Conservation (phyloP, 1,140 invertebrate genomes). For the Scaptomyza graminum region DNA sequence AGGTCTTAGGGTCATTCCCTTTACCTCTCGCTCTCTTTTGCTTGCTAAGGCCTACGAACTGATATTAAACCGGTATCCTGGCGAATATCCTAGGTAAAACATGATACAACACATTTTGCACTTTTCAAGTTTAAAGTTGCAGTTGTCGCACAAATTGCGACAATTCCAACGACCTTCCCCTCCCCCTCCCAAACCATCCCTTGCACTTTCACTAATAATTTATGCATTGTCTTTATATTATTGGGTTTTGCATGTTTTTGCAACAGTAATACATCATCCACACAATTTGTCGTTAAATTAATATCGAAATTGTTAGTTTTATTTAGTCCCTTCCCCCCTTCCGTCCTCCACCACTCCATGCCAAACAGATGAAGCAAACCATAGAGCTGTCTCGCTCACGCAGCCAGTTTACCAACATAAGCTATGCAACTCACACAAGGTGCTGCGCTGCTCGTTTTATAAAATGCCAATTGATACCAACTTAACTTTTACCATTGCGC, state of each 20-base stretch:
- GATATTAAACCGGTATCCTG: slow-evolving; percentile 73
- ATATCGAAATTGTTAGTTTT: slow-evolving; percentile 14
- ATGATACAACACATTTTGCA: background rate
- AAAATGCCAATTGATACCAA: slow-evolving; percentile 29
- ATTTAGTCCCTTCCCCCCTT: slow-evolving; percentile 3
- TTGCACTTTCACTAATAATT: background rate
- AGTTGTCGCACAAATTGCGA: background rate
- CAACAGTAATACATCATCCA: too few relatives aligned
- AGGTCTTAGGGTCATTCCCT: slow-evolving; percentile 6
- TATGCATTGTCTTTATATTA: background rate
- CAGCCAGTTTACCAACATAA: background rate
- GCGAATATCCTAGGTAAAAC: slow-evolving; percentile 53
- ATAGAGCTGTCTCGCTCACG: slow-evolving; percentile 34
- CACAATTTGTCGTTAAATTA: slow-evolving; percentile 24
- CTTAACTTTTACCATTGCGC: slow-evolving; percentile 14
- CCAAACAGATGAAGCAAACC: background rate
- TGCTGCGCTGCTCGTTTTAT: slow-evolving; percentile 26
- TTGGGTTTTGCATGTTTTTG: too few relatives aligned
- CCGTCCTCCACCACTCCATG: background rate
- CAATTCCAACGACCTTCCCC: background rate
- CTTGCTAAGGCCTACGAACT: slow-evolving; percentile 22
- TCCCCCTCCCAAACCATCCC: too few relatives aligned
- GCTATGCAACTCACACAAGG: slow-evolving; percentile 15
- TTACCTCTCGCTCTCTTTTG: slow-evolving; percentile 27
- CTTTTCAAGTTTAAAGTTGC: background rate